Percentiles rank a stretch among this genome's conserved stretches.
Conservation (phyloP, 2,888 invertebrate genomes). For the Scaptomyza cyrtandrae region DNA sequence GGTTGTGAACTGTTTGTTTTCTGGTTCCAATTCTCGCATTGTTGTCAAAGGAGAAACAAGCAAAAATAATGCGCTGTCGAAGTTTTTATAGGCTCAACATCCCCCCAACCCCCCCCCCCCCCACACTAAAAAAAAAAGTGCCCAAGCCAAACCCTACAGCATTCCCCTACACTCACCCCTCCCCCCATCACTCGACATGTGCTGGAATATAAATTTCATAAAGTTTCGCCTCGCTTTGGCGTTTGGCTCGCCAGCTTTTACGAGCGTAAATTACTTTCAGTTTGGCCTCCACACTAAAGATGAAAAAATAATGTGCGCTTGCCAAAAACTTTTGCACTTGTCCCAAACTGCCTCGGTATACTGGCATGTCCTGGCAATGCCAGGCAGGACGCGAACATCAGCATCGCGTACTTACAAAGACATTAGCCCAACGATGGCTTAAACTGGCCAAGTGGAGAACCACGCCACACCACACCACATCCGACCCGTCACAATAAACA, state of each 20-base stretch:
- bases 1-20: slow-evolving; percentile 1
- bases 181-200: slow-evolving; percentile 36
- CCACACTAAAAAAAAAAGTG: slow-evolving; percentile 6
- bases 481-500: slow-evolving; percentile 25
- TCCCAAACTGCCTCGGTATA: slow-evolving; percentile 42
- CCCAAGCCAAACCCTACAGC: neutral
- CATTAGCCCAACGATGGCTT: slow-evolving; percentile 66
- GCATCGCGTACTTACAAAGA: slow-evolving; percentile 75
- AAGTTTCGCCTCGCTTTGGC: slow-evolving; percentile 69
- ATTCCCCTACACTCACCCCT: neutral
- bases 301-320: slow-evolving; percentile 81
- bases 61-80: slow-evolving; percentile 78
- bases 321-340: slow-evolving; percentile 79
- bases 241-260: slow-evolving; percentile 73
- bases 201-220: slow-evolving; percentile 79
- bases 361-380: slow-evolving; percentile 22
- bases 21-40: slow-evolving; percentile 62
- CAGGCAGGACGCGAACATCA: slow-evolving; percentile 11
- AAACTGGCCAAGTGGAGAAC: slow-evolving; percentile 44
- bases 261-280: slow-evolving; percentile 82
- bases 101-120: no score
- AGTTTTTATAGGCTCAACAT: slow-evolving; percentile 77
- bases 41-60: slow-evolving; percentile 80
- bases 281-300: slow-evolving; percentile 81
- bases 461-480: neutral